Percentiles rank a stretch among this genome's conserved stretches.
phyloP scores from a whole-genome alignment of 2,888 invertebrate species.

The Osedax frankpressi region DNA sequence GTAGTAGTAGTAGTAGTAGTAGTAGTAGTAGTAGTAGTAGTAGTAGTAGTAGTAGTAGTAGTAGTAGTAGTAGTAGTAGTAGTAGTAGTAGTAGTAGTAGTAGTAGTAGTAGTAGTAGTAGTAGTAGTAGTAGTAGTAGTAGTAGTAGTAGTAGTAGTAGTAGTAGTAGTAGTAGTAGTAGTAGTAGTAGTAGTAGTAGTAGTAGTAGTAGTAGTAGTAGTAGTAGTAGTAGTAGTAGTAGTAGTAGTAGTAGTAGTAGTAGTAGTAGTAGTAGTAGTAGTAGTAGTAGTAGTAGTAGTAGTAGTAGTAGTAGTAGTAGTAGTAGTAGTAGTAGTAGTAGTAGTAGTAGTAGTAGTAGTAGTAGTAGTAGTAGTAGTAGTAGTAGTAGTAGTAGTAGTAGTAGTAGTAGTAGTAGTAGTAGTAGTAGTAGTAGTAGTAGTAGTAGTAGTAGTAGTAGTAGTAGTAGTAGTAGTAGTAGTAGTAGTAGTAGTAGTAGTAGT shows the following conservation, averaged over 20 bases:
- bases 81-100: slow-evolving; percentile 7
- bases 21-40: too few relatives aligned
- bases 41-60: too few relatives aligned
- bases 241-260: slow-evolving; percentile 7
- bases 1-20: too few relatives aligned
- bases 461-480: slow-evolving; percentile 5
- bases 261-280: slow-evolving; percentile 7
- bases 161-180: slow-evolving; percentile 4
- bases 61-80: too few relatives aligned
- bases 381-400: slow-evolving; percentile 5
- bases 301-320: slow-evolving; percentile 5
- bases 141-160: neutral
- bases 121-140: slow-evolving; percentile 5
- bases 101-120: neutral
- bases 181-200: neutral
- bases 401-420: slow-evolving; percentile 2
- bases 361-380: slow-evolving; percentile 3
- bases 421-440: slow-evolving; percentile 3
- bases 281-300: slow-evolving; percentile 7
- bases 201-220: neutral
- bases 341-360: slow-evolving; percentile 7
- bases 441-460: slow-evolving; percentile 1
- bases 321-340: slow-evolving; percentile 7
- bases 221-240: slow-evolving; percentile 7
- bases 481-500: slow-evolving; percentile 7